These are phyloP conservation scores for Pseudopodoces humilis DNA, from an alignment of 2,113 vertebrate genomes.

Conservation along the genomic window DNA sequence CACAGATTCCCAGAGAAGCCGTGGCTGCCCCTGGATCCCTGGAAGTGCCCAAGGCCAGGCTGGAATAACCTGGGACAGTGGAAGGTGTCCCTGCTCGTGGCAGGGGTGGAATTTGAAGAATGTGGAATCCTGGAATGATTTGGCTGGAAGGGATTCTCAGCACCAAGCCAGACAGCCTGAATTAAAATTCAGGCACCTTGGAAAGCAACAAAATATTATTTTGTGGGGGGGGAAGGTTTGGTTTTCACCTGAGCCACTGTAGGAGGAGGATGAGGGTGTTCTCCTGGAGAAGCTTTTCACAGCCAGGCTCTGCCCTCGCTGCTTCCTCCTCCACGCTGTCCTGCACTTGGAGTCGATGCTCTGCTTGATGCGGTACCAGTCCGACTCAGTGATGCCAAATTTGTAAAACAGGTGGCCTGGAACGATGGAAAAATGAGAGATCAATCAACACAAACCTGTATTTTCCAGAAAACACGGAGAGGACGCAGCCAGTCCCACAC, in stretches of 20 bases:
- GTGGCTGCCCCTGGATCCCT: not conserved
- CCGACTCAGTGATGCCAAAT: not conserved
- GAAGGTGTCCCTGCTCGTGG: not conserved
- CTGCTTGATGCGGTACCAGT: not conserved
- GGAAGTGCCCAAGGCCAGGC: rapidly evolving
- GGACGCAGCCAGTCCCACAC: not conserved
- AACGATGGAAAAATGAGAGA: not conserved
- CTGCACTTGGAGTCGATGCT: not conserved
- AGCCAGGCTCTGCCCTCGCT: not conserved
- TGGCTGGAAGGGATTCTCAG: no score
- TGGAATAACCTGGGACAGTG: not conserved
- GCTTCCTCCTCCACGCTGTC: not conserved
- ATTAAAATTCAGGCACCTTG: not conserved
- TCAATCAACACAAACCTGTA: not conserved
- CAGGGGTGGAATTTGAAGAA: not conserved
- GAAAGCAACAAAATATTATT: not conserved
- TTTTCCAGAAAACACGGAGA: not conserved
- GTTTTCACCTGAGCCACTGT: not conserved
- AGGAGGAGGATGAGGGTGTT: not conserved
- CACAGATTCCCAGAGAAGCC: not conserved
- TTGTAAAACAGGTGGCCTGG: not conserved
- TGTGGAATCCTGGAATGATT: no score
- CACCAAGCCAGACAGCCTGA: not conserved
- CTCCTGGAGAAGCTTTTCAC: not conserved
- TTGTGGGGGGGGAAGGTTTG: not conserved